phyloP scores from a whole-genome alignment of 1,140 invertebrate species.

The Nymphalis io region DNA sequence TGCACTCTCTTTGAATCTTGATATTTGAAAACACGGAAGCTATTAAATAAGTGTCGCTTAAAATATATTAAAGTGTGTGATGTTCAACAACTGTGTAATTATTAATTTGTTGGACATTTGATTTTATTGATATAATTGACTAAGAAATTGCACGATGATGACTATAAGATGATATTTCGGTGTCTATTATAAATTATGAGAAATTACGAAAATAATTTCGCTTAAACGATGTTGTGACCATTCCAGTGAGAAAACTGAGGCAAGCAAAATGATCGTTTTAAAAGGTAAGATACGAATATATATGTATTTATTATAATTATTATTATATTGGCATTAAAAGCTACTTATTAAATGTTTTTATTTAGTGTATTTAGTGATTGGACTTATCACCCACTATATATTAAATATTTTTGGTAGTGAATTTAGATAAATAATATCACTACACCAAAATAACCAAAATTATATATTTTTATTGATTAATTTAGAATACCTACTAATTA shows the following conservation, averaged over 20 bases:
- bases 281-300: slow-evolving; percentile 66
- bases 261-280: slow-evolving; percentile 59
- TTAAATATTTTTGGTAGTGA: too few relatives aligned
- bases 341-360: neutral
- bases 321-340: too few relatives aligned
- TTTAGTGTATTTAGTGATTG: too few relatives aligned
- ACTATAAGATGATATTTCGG: slow-evolving; percentile 29
- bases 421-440: too few relatives aligned
- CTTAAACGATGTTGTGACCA: slow-evolving; percentile 47
- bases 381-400: too few relatives aligned
- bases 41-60: slow-evolving; percentile 26
- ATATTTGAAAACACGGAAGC: slow-evolving; percentile 55
- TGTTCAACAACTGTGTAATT: slow-evolving; percentile 13
- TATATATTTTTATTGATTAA: too few relatives aligned
- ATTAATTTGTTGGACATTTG: slow-evolving; percentile 6
- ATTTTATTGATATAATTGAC: neutral
- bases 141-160: slow-evolving; percentile 29
- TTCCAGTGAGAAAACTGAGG: slow-evolving; percentile 38
- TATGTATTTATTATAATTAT: neutral
- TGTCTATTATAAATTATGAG: neutral
- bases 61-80: slow-evolving; percentile 16
- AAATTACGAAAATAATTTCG: slow-evolving; percentile 10
- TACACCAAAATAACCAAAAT: too few relatives aligned
- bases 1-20: slow-evolving; percentile 66
- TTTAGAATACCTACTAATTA: too few relatives aligned